phyloP scores from a whole-genome alignment of 1,140 invertebrate species.

The Aphelenchoides avenae region DNA sequence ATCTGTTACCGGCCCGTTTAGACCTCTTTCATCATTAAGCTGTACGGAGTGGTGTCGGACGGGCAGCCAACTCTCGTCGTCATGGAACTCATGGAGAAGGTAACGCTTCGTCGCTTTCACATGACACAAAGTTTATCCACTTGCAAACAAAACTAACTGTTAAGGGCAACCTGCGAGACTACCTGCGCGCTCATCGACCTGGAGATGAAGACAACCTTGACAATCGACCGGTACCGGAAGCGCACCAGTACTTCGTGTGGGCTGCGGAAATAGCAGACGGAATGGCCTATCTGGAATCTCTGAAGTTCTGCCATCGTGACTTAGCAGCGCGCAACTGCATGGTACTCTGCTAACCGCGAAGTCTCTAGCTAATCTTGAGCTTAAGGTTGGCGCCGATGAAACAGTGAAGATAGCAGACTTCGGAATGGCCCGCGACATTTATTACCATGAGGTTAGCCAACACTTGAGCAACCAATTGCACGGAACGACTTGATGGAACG shows the following conservation, averaged over 20 bases:
- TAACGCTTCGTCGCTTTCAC: no score
- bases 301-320: constrained; percentile 87
- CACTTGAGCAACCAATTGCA: background rate
- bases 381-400: constrained; percentile 41
- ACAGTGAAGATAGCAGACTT: constrained; percentile 58
- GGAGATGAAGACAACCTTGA: constrained; percentile 54
- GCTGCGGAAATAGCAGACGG: constrained; percentile 95
- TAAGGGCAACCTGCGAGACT: constrained; percentile 83
- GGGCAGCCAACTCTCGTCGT: constrained; percentile 82
- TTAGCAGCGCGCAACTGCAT: constrained; percentile 94
- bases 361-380: constrained; percentile 82
- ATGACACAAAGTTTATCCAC: no score
- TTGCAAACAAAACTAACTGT: background rate
- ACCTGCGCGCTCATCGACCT: constrained; percentile 64
- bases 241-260: constrained; percentile 67
- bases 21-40: constrained; percentile 85
- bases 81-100: constrained; percentile 90
- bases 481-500: constrained; percentile 56
- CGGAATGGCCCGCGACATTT: constrained; percentile 81
- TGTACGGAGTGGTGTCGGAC: constrained; percentile 86
- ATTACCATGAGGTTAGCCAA: constrained; percentile 69
- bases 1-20: no score
- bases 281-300: constrained; percentile 88
- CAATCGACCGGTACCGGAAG: constrained; percentile 34
- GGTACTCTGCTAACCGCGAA: constrained; percentile 78